A percentile compares a stretch with the other conserved stretches of the same genome.
Evolutionary conservation across 2,888 invertebrate genomes (phyloP).

Genomic region (Synergus itoensis): DNA sequence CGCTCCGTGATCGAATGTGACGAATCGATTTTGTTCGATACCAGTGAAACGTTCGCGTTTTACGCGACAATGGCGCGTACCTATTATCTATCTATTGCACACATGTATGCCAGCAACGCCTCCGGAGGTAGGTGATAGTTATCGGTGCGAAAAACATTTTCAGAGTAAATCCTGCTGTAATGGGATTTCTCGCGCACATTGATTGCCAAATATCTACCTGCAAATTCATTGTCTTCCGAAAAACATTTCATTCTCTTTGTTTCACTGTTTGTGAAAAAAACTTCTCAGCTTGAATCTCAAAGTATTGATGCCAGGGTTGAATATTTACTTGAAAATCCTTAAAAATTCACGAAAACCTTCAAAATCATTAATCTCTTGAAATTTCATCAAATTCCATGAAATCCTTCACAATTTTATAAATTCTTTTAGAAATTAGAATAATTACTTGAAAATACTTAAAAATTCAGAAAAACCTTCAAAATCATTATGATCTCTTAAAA

Average conservation of each 20-base stretch:
- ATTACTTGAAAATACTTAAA: no score
- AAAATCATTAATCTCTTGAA: no score
- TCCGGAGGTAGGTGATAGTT: conserved; percentile 8
- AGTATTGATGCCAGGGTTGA: no score
- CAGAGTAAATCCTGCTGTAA: background rate
- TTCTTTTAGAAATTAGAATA: no score
- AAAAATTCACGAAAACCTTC: no score
- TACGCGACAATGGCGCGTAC: conserved; percentile 31
- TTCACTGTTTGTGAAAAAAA: background rate
- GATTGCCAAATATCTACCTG: conserved; percentile 11
- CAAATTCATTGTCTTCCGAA: background rate
- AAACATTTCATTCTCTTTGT: background rate
- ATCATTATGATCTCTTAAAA: no score
- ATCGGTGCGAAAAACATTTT: conserved; percentile 17
- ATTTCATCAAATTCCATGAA: no score
- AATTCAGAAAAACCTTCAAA: no score
- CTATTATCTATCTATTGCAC: conserved; percentile 19
- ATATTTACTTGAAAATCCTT: no score
- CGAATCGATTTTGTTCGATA: conserved; percentile 36
- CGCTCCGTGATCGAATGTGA: conserved; percentile 37
- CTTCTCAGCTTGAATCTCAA: background rate
- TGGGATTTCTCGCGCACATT: background rate
- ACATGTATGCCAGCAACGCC: conserved; percentile 14
- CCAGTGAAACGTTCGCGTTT: conserved; percentile 19
- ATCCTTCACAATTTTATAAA: no score